These are phyloP conservation scores for Atrichornis clamosus DNA, from an alignment of 2,113 vertebrate species.

Conservation along the genomic window DNA sequence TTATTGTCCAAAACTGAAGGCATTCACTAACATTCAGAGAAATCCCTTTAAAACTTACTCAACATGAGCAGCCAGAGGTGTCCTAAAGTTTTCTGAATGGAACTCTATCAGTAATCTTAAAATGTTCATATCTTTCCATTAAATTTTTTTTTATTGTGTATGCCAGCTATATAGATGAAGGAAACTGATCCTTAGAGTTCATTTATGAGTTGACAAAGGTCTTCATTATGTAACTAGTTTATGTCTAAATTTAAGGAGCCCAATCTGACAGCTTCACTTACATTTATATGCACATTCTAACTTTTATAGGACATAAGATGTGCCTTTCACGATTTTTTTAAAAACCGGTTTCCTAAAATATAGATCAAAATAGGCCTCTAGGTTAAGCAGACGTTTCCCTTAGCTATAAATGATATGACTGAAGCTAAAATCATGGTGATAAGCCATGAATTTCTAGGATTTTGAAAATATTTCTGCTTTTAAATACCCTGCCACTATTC, in stretches of 20 bases:
- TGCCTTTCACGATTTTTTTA: accelerated
- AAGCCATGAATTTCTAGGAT: not conserved
- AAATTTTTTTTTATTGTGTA: not conserved
- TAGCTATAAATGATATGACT: not conserved
- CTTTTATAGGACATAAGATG: not conserved
- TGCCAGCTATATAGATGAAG: not conserved
- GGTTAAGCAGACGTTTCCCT: not conserved
- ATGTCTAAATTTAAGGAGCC: not conserved
- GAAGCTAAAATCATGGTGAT: not conserved
- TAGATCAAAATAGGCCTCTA: not conserved
- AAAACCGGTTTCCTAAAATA: not conserved
- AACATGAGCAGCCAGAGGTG: not conserved
- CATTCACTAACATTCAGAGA: not conserved
- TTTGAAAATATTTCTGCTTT: not conserved
- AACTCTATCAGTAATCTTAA: not conserved
- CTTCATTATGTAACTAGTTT: not conserved
- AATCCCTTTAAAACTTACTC: not conserved
- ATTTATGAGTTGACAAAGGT: not conserved
- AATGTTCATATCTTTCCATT: not conserved
- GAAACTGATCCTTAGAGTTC: not conserved
- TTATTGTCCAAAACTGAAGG: not conserved
- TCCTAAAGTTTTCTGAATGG: not conserved
- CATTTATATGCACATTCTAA: not conserved
- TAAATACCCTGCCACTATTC: not conserved
- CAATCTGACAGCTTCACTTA: not conserved